Conservation (phyloP, 2,888 invertebrate species). For the Lasioglossum figueresi region DNA sequence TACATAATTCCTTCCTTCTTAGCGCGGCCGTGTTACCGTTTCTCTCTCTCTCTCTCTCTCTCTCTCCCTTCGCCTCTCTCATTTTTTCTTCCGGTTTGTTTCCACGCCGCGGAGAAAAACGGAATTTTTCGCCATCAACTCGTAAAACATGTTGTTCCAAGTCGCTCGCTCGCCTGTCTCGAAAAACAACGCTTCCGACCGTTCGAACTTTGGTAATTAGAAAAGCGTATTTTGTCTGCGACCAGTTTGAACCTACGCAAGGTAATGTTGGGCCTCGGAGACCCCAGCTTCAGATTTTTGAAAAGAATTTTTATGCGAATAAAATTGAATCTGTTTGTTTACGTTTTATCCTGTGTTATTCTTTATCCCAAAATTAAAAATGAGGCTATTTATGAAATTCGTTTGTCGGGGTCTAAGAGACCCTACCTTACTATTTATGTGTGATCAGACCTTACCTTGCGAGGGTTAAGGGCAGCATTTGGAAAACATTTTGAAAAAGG, state of each 20-base stretch:
- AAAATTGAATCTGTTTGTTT: no score
- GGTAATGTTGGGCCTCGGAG: no score
- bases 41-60: slow-evolving; percentile 28
- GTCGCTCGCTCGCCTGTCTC: neutral
- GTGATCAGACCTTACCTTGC: no score
- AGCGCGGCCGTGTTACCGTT: slow-evolving; percentile 46
- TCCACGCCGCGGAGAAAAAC: slow-evolving; percentile 9
- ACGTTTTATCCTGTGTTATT: no score
- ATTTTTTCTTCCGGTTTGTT: neutral
- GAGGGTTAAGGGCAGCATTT: no score
- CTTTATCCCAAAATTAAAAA: no score
- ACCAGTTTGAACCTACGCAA: neutral
- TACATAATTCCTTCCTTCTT: slow-evolving; percentile 67
- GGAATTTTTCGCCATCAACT: slow-evolving; percentile 9
- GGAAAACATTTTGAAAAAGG: no score
- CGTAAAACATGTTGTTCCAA: neutral
- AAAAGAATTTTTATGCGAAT: no score
- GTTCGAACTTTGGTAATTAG: neutral
- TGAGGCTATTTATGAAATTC: no score
- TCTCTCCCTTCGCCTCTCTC: neutral
- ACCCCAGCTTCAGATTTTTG: no score
- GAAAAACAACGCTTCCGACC: neutral
- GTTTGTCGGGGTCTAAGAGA: no score
- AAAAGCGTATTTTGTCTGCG: neutral
- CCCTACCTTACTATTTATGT: no score